phyloP scores from a whole-genome alignment of 1,140 invertebrate species.

The Parasteatoda tepidariorum region DNA sequence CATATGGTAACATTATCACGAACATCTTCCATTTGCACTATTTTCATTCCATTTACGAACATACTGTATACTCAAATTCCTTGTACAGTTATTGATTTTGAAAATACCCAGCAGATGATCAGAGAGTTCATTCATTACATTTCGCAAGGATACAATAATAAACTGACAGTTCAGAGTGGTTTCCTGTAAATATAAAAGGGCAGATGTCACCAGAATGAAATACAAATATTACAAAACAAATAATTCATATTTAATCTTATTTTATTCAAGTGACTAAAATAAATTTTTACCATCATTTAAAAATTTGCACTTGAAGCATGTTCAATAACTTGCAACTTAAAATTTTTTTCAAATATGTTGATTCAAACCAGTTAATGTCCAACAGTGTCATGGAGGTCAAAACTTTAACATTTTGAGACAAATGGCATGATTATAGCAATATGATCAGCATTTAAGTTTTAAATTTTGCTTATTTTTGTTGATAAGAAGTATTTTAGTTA shows the following conservation, averaged over 20 bases:
- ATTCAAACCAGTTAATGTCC: too few relatives aligned
- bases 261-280: background rate
- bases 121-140: conserved; percentile 97
- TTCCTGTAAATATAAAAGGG: conserved; percentile 73
- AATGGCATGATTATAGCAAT: too few relatives aligned
- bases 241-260: background rate
- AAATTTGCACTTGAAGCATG: background rate
- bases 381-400: too few relatives aligned
- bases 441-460: too few relatives aligned
- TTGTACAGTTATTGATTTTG: conserved; percentile 82
- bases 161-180: conserved; percentile 98
- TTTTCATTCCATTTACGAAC: conserved; percentile 7
- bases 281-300: background rate
- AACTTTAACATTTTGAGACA: too few relatives aligned
- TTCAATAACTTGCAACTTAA: background rate
- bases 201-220: background rate
- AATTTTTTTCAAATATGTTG: background rate
- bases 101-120: conserved; percentile 95
- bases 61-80: conserved; percentile 37
- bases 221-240: background rate
- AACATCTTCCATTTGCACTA: background rate
- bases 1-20: too few relatives aligned
- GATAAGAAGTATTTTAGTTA: too few relatives aligned
- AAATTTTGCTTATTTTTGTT: too few relatives aligned
- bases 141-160: conserved; percentile 95